Evolutionary conservation across 2,888 invertebrate species (phyloP), one percentile per base, ranked within the genome.

Genomic region (Dysmachus trigonus): DNA sequence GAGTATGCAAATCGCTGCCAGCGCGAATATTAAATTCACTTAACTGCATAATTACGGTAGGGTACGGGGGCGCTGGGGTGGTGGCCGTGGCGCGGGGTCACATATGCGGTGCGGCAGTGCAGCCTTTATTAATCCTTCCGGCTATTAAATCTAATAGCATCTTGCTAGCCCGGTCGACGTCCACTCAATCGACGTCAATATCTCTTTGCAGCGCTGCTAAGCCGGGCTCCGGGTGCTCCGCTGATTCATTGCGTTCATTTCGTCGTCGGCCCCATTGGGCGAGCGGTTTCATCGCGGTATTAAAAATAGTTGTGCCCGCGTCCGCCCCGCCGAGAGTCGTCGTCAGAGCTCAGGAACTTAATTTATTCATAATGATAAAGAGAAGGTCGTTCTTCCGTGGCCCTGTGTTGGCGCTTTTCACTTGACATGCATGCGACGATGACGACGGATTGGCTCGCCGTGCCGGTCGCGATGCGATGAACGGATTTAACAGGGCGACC

Each of bases 111-210:
- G n/a, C 31, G 27, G 22, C 38, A 47, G 22, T 79, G 79, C 79
- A 79, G 27, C 51, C 51, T 79, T 79, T 79, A 79, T 79, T 79
- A 79, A 79, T 79, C 79, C 79, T 79, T 79, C 79, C 79, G 79
- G 79, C 51, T 31, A 79, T 79, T 79, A 79, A 79, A 27, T 79
- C 79, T 51, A 79, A 51, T 79, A 79, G 30, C 41, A 79, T 79
- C 51, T 79, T 79, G 22, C 51, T 79, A 51, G 22, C 76, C 27
- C 79, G 30, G 79, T 51, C 79, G 47, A 15, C 51, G 38, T 79
- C 47, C 47, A 79, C 47, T 30, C 79, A 47, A 79, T 27, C 15
- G 51, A 13, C 38, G 38, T 35, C 27, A 18, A 22, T 76, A 76
- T 41, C 10, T 13, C 30, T 79, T 30, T 18, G 27, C 74, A 2